Evolutionary conservation across 2,113 vertebrate species (phyloP).

Genomic region (Eulemur rufifrons): DNA sequence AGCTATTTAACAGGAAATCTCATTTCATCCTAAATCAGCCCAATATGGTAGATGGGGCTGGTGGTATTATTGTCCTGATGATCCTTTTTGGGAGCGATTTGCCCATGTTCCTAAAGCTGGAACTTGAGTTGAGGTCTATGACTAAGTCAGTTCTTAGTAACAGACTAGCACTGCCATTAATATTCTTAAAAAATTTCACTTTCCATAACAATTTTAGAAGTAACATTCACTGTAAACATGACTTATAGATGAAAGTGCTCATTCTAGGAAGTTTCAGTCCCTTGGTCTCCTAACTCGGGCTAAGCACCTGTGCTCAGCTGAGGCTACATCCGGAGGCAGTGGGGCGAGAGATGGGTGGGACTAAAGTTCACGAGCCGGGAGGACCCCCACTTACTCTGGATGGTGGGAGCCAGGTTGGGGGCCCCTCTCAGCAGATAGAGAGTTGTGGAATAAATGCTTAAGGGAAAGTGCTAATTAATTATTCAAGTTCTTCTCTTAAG

Average conservation of each 20-base stretch:
- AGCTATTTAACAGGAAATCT: neutral
- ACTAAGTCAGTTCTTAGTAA: neutral
- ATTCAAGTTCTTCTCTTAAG: neutral
- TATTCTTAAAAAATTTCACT: neutral
- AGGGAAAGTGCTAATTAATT: neutral
- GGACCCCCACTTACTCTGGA: neutral
- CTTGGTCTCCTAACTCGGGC: neutral
- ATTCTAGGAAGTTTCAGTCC: neutral
- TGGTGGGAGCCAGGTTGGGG: neutral
- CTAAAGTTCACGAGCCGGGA: neutral
- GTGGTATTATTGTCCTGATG: neutral
- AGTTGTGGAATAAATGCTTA: neutral
- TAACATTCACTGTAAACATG: neutral
- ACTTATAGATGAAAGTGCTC: neutral
- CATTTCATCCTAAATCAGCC: neutral
- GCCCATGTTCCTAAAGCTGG: neutral
- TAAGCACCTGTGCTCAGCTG: neutral
- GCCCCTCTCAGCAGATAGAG: neutral
- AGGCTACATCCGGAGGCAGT: fast-evolving
- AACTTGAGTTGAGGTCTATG: fast-evolving
- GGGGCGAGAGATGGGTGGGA: too few species aligned
- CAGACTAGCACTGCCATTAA: neutral
- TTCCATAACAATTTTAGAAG: neutral
- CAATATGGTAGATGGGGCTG: neutral
- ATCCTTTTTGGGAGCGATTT: fast-evolving